A percentile compares a stretch with the other conserved stretches of the same genome.
Evolutionary conservation across 2,113 vertebrate species (phyloP).

Genomic region (Pomatorhinus ruficollis): DNA sequence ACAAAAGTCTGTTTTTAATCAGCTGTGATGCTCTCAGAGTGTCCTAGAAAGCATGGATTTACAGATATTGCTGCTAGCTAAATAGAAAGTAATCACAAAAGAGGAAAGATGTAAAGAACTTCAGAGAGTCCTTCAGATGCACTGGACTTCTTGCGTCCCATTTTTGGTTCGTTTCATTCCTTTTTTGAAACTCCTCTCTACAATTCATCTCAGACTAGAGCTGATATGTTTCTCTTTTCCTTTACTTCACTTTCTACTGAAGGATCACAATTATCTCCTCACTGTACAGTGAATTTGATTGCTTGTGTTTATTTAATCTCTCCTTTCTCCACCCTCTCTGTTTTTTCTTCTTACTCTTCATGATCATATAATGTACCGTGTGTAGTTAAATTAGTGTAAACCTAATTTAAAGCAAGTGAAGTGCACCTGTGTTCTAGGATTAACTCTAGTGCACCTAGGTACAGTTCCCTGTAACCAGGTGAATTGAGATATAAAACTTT

Average conservation of each 20-base stretch:
- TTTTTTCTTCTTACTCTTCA: background rate
- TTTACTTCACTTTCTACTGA: background rate
- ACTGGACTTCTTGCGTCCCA: background rate
- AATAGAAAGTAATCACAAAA: background rate
- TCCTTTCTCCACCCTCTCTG: background rate
- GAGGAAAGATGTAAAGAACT: background rate
- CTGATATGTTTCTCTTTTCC: background rate
- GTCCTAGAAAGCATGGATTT: background rate
- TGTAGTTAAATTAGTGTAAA: background rate
- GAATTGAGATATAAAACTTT: background rate
- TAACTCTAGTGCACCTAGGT: background rate
- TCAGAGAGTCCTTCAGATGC: background rate
- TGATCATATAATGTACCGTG: background rate
- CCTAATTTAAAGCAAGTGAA: background rate
- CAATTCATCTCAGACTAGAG: background rate
- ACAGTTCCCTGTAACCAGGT: background rate
- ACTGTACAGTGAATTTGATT: background rate
- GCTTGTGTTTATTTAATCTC: background rate
- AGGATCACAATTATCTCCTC: background rate
- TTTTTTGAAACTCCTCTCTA: background rate
- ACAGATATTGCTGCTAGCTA: background rate
- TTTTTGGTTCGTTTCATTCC: background rate
- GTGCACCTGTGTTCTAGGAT: background rate
- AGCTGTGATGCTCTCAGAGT: background rate
- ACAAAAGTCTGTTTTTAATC: background rate